Evolutionary conservation across 2,888 invertebrate species (phyloP).

Genomic region (Hirudinaria manillensis): DNA sequence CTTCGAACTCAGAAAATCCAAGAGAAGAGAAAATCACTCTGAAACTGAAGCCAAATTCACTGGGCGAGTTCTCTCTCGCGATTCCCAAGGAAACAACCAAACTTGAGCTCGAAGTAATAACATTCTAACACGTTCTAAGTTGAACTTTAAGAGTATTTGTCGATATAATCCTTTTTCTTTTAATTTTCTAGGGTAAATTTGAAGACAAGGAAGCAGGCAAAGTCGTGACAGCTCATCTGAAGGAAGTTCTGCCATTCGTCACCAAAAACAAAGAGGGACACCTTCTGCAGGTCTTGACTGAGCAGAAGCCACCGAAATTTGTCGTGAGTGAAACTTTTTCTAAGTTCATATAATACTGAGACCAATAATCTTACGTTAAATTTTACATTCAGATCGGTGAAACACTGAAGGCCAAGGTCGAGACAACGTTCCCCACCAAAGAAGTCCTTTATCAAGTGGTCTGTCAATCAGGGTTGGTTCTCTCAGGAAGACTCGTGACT

Average conservation of each 20-base stretch:
- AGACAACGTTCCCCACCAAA: not conserved
- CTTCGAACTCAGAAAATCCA: not conserved
- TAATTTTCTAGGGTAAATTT: not conserved
- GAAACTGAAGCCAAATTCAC: not conserved
- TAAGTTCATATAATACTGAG: too few relatives aligned
- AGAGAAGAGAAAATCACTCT: not conserved
- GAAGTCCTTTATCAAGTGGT: not conserved
- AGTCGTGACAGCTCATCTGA: not conserved
- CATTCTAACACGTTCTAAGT: not conserved
- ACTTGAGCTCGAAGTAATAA: not conserved
- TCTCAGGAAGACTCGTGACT: not conserved
- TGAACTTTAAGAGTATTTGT: not conserved
- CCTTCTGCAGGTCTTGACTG: too few relatives aligned
- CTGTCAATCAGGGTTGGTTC: not conserved
- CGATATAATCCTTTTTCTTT: not conserved
- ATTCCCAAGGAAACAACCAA: not conserved
- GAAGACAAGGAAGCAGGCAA: not conserved
- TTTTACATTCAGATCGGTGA: not conserved
- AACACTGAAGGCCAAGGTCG: not conserved
- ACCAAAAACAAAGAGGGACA: conserved; percentile 59
- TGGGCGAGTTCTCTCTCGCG: not conserved
- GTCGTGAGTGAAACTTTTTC: not conserved
- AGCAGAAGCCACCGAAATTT: not conserved
- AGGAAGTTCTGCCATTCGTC: not conserved
- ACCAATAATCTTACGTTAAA: not conserved